Conservation (phyloP, 2,888 invertebrate genomes). For the Celastrina argiolus region DNA sequence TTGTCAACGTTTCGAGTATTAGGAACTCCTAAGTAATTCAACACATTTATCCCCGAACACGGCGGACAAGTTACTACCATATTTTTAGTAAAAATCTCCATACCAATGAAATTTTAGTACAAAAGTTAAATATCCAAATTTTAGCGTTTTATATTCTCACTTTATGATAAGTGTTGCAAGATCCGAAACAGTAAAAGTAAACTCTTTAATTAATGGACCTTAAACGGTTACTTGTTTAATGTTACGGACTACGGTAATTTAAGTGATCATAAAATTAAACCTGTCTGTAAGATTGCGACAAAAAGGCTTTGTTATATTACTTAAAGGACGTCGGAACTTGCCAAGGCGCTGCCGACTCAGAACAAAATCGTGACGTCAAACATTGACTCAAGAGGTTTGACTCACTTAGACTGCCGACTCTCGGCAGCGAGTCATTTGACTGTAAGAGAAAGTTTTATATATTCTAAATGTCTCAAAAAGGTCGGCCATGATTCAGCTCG, state of each 20-base stretch:
- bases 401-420: slow-evolving; percentile 67
- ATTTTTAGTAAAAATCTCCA: too few relatives aligned
- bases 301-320: slow-evolving; percentile 4
- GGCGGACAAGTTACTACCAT: too few relatives aligned
- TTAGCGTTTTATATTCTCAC: neutral
- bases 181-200: neutral
- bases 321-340: slow-evolving; percentile 11
- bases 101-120: too few relatives aligned
- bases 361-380: slow-evolving; percentile 73
- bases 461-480: slow-evolving; percentile 57
- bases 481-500: slow-evolving; percentile 47
- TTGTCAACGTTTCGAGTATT: neutral
- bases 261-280: slow-evolving; percentile 7
- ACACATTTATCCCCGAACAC: too few relatives aligned
- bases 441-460: slow-evolving; percentile 58
- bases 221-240: neutral
- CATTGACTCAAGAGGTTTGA: slow-evolving; percentile 74
- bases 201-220: neutral
- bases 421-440: slow-evolving; percentile 66
- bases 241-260: neutral
- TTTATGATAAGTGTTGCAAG: neutral
- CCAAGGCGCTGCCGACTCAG: slow-evolving; percentile 41
- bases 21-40: too few relatives aligned
- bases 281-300: slow-evolving; percentile 4
- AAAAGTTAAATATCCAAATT: too few relatives aligned